Conservation (phyloP, 2,113 vertebrate species). For the Epinephelus lanceolatus region DNA sequence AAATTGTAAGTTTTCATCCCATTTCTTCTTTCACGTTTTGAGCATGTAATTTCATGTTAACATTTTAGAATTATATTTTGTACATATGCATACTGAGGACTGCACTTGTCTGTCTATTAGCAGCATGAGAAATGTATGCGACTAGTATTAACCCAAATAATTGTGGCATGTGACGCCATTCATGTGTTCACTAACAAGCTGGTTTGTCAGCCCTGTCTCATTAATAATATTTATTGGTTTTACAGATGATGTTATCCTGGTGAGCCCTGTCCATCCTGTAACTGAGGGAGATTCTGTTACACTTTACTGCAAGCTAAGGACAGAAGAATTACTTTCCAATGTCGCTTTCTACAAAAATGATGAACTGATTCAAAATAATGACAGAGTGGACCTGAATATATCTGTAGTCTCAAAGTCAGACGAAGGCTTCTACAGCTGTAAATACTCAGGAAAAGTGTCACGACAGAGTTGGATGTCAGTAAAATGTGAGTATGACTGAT, state of each 20-base stretch:
- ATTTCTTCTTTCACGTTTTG: too few species aligned
- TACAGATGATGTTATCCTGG: slow-evolving; percentile 48
- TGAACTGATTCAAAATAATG: slow-evolving; percentile 32
- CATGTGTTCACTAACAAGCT: too few species aligned
- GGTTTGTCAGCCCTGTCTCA: too few species aligned
- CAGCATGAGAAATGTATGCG: too few species aligned
- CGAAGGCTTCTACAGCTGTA: slow-evolving; percentile 60
- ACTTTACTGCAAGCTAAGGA: slow-evolving; percentile 44
- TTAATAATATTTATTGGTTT: background rate
- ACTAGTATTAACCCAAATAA: too few species aligned
- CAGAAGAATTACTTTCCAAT: accelerated
- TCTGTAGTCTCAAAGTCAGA: slow-evolving; percentile 50
- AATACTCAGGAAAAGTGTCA: background rate
- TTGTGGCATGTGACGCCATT: too few species aligned
- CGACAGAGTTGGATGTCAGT: slow-evolving; percentile 56
- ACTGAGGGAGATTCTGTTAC: slow-evolving; percentile 46
- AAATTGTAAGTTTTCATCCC: too few species aligned
- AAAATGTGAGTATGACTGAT: slow-evolving; percentile 27
- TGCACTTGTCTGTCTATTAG: too few species aligned
- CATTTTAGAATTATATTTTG: too few species aligned
- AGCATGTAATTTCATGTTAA: too few species aligned
- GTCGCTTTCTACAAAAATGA: slow-evolving; percentile 49
- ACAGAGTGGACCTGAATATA: slow-evolving; percentile 32
- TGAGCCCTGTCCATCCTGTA: slow-evolving; percentile 57
- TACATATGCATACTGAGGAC: too few species aligned